Evolutionary conservation across 2,797 vertebrate species (phyloP), one percentile per base, ranked within the genome.

Genomic region (Phaenicophaeus curvirostris): DNA sequence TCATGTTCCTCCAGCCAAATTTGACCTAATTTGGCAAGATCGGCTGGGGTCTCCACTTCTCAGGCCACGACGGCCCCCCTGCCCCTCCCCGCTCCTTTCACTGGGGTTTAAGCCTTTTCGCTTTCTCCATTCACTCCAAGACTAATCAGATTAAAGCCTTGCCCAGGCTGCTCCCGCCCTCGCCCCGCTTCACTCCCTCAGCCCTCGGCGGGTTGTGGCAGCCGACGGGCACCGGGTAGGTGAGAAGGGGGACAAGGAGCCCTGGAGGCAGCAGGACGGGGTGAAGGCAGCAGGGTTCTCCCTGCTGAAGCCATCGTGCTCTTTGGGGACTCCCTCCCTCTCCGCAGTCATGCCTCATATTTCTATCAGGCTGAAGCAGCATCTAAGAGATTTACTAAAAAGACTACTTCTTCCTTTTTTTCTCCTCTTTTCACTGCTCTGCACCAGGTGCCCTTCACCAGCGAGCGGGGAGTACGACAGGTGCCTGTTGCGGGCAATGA

Each of bases 131-230:
- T 96, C 92, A 89, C 66, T 92, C 85, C 92, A 62, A 68, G 19
- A 51, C 71, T 97, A 96, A 97, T 96, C 86, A 95, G 96, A 96
- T 97, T 97, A 97, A 93, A 79, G 74, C 78, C 74, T 25, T 85
- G 69, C 93, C 88, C 51, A 6, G 95, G 93, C 87, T 68, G 87
- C 75, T 73, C 74, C 84, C 57, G 42, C 65, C 51, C 65, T 41
- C 6, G 1, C 69, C 55, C 74, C 3, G 4, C 68, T 73, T 83
- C 76, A 28, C 41, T 82, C 75, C 63, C 35, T 28, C 8, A 3
- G 3, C 37, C 42, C 39, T 15, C 5, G 9, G 21, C 0, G 2
- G 46, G 23, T 39, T 55, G 61, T 11, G 57, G 83, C 50, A 41
- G 59, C 55, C 11, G 3, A 9, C 17, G 5, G 46, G 51, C 85